These are phyloP conservation scores for Neotoxoptera formosana DNA, from an alignment of 1,140 invertebrate species.

Conservation along the genomic window DNA sequence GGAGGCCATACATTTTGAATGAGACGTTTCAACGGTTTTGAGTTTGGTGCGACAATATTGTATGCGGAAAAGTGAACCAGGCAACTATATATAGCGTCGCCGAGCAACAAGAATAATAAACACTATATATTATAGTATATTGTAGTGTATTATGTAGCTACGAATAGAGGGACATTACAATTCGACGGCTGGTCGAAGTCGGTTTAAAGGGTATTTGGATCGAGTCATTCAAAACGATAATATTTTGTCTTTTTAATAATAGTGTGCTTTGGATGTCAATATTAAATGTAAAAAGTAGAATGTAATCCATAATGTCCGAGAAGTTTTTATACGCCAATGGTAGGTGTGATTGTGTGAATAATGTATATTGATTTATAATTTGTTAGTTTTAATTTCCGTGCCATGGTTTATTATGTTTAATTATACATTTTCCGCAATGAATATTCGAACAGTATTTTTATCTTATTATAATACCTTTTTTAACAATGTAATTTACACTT, in stretches of 20 bases:
- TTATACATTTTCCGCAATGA: background rate
- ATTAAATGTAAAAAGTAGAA: background rate
- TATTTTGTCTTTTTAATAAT: background rate
- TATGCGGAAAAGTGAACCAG: background rate
- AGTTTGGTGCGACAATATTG: background rate
- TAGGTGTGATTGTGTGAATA: no score
- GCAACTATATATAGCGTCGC: background rate
- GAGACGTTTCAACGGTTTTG: background rate
- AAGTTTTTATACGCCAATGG: background rate
- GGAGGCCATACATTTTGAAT: background rate
- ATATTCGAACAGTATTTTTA: background rate
- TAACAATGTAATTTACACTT: background rate
- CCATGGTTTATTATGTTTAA: background rate
- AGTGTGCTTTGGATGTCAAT: background rate
- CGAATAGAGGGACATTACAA: background rate
- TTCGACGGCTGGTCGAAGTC: background rate
- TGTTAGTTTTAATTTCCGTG: background rate
- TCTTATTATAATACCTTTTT: background rate
- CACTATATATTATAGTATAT: background rate
- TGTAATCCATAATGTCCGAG: background rate
- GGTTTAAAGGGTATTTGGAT: background rate
- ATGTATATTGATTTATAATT: background rate
- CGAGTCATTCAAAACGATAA: background rate
- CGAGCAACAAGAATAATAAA: background rate
- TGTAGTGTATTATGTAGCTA: background rate